These are phyloP conservation scores for Dolichomitus sp. DNA, from an alignment of 2,888 invertebrate genomes.

Conservation along the genomic window DNA sequence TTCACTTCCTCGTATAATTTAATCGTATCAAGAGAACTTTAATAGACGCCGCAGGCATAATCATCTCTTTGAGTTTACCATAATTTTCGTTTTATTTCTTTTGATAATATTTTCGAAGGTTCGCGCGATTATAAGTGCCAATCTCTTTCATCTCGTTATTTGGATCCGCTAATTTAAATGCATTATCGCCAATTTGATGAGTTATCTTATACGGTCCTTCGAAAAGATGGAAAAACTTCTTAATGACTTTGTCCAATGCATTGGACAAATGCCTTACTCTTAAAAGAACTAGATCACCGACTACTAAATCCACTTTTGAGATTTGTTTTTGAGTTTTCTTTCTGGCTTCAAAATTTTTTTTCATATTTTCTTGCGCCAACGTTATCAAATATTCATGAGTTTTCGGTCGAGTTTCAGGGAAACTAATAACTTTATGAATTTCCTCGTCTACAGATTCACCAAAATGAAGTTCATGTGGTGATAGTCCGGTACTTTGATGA, in stretches of 20 bases:
- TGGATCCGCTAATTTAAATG: not conserved
- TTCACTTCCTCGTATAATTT: too few species aligned
- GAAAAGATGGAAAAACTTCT: constrained; percentile 34
- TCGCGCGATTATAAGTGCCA: constrained; percentile 11
- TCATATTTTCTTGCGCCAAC: not conserved
- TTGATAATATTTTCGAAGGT: constrained; percentile 1
- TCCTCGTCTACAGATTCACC: not conserved
- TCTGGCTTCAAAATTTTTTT: constrained; percentile 7
- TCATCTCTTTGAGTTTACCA: too few species aligned
- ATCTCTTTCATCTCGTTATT: not conserved
- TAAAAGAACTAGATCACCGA: constrained; percentile 4
- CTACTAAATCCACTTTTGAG: not conserved
- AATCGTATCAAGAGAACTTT: too few species aligned
- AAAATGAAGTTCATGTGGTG: constrained; percentile 19
- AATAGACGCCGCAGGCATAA: too few species aligned
- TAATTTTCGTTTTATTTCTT: too few species aligned
- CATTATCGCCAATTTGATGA: not conserved
- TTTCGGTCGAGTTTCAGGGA: not conserved
- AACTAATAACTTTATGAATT: constrained; percentile 2
- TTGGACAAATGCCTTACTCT: not conserved
- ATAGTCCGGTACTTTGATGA: constrained; percentile 1
- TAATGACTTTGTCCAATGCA: not conserved
- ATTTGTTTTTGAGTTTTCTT: not conserved
- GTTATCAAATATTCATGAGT: constrained; percentile 2
- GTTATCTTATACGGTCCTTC: constrained; percentile 23